phyloP scores from a whole-genome alignment of 2,888 invertebrate genomes.

The Parochlus steinenii region DNA sequence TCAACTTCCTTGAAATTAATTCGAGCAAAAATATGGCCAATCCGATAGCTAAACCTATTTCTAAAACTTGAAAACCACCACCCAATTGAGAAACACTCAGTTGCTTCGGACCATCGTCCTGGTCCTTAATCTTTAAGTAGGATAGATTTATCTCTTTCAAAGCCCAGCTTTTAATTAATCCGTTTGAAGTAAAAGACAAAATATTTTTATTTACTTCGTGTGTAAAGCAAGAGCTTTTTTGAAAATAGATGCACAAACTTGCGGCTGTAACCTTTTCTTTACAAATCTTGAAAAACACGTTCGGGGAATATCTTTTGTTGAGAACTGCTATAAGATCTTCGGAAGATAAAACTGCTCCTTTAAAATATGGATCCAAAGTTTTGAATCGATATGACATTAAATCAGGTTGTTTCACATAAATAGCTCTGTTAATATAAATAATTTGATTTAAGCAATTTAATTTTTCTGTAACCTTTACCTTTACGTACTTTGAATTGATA shows the following conservation, averaged over 20 bases:
- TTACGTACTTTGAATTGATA: too few species aligned
- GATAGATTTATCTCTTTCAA: not conserved
- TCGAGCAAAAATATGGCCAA: too few species aligned
- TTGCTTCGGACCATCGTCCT: not conserved
- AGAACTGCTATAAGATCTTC: conserved; percentile 4
- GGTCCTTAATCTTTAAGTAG: not conserved
- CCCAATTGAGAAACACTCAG: conserved; percentile 1
- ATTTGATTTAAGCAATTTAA: too few species aligned
- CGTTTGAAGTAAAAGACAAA: not conserved
- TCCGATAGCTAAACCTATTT: not conserved
- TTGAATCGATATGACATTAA: not conserved
- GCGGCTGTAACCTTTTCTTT: not conserved
- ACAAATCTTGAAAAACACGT: not conserved
- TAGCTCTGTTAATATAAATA: not conserved
- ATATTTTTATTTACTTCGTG: not conserved
- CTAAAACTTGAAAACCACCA: not conserved
- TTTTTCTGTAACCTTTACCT: too few species aligned
- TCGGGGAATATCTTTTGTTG: not conserved
- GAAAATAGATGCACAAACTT: conserved; percentile 1
- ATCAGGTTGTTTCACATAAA: not conserved
- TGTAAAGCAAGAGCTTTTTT: conserved; percentile 1
- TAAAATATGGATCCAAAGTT: not conserved
- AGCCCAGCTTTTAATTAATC: conserved; percentile 2
- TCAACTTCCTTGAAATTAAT: too few species aligned
- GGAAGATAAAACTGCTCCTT: conserved; percentile 3